A percentile compares a stretch with the other conserved stretches of the same genome.
phyloP scores from a whole-genome alignment of 2,888 invertebrate genomes.

The Pristionchus mayeri region DNA sequence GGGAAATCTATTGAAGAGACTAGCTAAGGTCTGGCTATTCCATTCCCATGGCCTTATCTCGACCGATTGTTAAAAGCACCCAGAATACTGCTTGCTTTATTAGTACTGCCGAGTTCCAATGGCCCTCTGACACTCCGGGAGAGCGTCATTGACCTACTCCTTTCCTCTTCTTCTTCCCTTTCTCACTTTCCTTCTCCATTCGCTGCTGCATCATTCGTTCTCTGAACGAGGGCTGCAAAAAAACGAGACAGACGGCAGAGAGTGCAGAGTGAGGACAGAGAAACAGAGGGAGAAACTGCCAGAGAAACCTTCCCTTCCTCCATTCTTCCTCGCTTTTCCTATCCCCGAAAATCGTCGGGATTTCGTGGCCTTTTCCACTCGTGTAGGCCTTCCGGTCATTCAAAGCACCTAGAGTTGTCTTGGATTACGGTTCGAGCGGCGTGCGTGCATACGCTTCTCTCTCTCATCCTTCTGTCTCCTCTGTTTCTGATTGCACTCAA shows the following conservation, averaged over 20 bases:
- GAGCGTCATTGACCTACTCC: slow-evolving; percentile 1
- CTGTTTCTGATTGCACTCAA: too few species aligned
- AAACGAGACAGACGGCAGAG: slow-evolving; percentile 9
- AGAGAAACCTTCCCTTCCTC: too few species aligned
- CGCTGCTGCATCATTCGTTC: not conserved
- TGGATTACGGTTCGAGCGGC: too few species aligned
- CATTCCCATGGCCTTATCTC: not conserved
- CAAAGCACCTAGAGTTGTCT: too few species aligned
- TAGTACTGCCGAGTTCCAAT: too few species aligned
- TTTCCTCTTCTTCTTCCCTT: not conserved
- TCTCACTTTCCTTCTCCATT: not conserved
- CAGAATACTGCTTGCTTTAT: not conserved
- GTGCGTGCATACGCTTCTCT: too few species aligned
- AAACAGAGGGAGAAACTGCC: too few species aligned
- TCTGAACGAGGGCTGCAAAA: not conserved
- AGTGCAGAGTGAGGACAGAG: slow-evolving; percentile 16
- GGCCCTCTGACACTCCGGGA: not conserved
- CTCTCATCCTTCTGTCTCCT: too few species aligned
- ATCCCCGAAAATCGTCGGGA: too few species aligned
- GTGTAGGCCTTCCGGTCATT: too few species aligned
- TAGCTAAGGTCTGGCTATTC: not conserved
- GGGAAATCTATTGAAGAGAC: not conserved
- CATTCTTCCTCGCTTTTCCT: too few species aligned
- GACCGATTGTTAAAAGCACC: not conserved
- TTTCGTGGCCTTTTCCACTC: too few species aligned